phyloP scores from a whole-genome alignment of 2,113 vertebrate genomes.

The Chaetorhynchus papuensis region DNA sequence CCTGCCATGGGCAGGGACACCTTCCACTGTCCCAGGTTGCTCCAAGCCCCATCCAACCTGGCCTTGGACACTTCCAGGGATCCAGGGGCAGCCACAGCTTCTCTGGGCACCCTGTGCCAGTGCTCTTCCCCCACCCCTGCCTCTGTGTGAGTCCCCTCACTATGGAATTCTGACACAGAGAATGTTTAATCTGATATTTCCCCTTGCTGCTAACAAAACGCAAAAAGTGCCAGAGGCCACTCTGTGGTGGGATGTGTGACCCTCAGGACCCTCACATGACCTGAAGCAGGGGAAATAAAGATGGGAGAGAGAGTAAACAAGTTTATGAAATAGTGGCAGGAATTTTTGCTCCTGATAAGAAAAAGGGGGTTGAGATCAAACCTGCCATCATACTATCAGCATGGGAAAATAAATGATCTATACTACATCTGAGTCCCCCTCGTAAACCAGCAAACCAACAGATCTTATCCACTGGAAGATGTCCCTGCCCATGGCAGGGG shows the following conservation, averaged over 20 bases:
- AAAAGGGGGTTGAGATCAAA: background rate
- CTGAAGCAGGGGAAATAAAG: background rate
- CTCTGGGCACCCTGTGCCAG: background rate
- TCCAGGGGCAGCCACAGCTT: background rate
- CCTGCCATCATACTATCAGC: background rate
- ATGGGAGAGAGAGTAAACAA: background rate
- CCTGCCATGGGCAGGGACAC: background rate
- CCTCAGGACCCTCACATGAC: background rate
- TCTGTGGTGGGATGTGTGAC: too few relatives aligned
- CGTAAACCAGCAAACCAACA: background rate
- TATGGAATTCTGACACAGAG: background rate
- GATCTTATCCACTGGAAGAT: background rate
- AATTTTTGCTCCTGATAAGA: background rate
- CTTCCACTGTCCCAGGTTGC: fast-evolving
- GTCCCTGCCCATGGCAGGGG: background rate
- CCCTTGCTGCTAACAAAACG: background rate
- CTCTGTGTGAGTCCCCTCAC: background rate
- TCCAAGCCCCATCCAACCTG: fast-evolving
- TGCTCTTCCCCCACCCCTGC: background rate
- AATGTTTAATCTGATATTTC: background rate
- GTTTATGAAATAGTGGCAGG: background rate
- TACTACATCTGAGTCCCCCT: background rate
- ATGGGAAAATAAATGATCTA: background rate
- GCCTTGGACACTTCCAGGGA: background rate
- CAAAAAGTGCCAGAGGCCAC: background rate